phyloP scores from a whole-genome alignment of 2,888 invertebrate genomes.

The Eutolmus rufibarbis region DNA sequence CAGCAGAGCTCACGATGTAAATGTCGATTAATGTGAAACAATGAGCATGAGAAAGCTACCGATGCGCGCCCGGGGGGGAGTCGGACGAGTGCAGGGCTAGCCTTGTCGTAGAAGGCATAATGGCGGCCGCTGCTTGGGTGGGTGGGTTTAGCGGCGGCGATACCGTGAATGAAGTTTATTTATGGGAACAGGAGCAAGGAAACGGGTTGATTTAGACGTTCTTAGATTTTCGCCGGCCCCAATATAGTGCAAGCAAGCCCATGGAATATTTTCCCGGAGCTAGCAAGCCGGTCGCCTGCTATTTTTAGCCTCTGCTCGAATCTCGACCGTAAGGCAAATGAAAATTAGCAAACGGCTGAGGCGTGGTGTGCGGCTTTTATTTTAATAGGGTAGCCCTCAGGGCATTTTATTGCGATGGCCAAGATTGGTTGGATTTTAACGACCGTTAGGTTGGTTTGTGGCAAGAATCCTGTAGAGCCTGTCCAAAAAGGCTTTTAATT shows the following conservation, averaged over 20 bases:
- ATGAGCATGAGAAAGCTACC: conserved; percentile 15
- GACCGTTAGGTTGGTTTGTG: neutral
- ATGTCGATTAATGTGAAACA: conserved; percentile 28
- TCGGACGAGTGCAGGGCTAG: neutral
- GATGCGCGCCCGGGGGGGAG: neutral
- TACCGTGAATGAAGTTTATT: conserved; percentile 35
- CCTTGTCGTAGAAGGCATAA: neutral
- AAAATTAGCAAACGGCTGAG: neutral
- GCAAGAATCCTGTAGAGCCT: neutral
- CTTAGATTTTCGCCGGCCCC: neutral
- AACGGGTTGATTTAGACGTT: conserved; percentile 13
- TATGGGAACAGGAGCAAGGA: conserved; percentile 22
- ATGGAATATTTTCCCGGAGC: neutral
- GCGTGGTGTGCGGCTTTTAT: neutral
- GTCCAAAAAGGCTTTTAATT: neutral
- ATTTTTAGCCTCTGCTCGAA: neutral
- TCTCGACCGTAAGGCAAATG: neutral
- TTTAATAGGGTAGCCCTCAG: neutral
- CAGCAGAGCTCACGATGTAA: neutral
- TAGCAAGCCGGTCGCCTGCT: neutral
- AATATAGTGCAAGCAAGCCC: neutral
- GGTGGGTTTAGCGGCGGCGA: neutral
- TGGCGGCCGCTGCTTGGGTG: neutral
- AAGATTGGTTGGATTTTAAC: neutral
- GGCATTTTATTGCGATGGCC: neutral